Percentiles rank a stretch among this genome's conserved stretches.
phyloP scores from a whole-genome alignment of 2,113 vertebrate species.

The Phrynosoma blainvillii region DNA sequence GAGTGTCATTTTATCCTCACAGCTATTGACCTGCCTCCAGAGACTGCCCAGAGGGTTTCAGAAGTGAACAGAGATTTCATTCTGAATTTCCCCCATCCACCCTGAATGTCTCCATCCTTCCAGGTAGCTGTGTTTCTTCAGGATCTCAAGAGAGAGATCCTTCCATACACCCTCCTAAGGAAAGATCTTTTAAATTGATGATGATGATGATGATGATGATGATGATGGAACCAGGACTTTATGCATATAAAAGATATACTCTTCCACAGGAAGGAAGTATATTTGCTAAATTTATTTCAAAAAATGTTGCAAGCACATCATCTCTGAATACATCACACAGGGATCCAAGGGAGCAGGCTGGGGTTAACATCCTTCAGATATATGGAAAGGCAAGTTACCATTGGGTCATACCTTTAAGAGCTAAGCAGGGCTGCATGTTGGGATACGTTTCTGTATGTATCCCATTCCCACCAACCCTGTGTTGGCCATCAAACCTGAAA shows the following conservation, averaged over 20 bases:
- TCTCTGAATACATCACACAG: neutral
- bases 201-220: neutral
- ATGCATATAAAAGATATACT: neutral
- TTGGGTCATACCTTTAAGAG: neutral
- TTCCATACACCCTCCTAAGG: neutral
- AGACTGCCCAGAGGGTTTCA: neutral
- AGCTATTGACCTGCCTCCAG: neutral
- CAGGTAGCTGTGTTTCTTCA: neutral
- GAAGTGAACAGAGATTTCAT: neutral
- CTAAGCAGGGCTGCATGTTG: neutral
- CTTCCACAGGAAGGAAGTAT: conserved; percentile 7
- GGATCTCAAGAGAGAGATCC: neutral
- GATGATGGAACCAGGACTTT: neutral
- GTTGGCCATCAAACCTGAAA: neutral
- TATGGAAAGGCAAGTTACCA: neutral
- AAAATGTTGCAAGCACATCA: neutral
- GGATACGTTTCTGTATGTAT: neutral
- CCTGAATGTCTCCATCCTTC: neutral
- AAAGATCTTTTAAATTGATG: neutral
- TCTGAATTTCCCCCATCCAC: neutral
- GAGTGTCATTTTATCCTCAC: neutral
- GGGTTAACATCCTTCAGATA: neutral
- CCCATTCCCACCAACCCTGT: neutral
- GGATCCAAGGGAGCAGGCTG: neutral
- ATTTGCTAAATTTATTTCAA: conserved; percentile 35